Evolutionary conservation across 2,888 invertebrate genomes (phyloP), one percentile per base, ranked within the genome.

Genomic region (Eristalinus sepulchralis): DNA sequence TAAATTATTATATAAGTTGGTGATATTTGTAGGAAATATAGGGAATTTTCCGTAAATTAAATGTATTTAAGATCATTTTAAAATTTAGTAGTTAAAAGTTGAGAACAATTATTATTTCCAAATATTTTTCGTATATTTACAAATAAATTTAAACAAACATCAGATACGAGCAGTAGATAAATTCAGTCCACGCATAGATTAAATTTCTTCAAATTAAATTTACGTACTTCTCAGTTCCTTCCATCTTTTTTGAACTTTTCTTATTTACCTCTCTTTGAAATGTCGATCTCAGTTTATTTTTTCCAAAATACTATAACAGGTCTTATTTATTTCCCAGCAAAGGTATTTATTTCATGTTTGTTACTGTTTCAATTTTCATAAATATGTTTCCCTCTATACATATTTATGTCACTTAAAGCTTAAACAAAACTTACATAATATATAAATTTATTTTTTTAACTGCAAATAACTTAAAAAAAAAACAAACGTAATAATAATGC

Each of bases 341-440:
- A 39, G 71, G 64, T 75, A 73, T 27, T 72, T 59, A 4, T 57
- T 78, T 76, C 80, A 68, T 88, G 84, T 88, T 88, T 88, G 88
- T 88, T 88, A 72, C 88, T 88, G 88, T 88, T 88, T 88, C 80
- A 64, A 76, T 53, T 83, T 55, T 24, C 24, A 57, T 27, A 57
- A 57, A 27, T 57, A 57, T 57, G 22, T 24, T 24, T 27, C 57
- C 57, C 57, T 22, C 3, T 24, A 57, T 24, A 13, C 57, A 22
- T 24, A 57, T 57, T 57, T 24, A 57, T 57, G 22, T 57, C 17
- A 47, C 47, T 11, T 13, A 27, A 57, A 57, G 57, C 9, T 57
- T 55, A n/a, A n/a, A 55, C 20, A 31, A 47, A 47, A 47, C 27
- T 17, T 47, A 47, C 47, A 47, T n/a, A 47, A 17, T 47, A 47